Evolutionary conservation across 2,888 invertebrate genomes (phyloP), one percentile per base, ranked within the genome.

Genomic region (Heliconius sara): DNA sequence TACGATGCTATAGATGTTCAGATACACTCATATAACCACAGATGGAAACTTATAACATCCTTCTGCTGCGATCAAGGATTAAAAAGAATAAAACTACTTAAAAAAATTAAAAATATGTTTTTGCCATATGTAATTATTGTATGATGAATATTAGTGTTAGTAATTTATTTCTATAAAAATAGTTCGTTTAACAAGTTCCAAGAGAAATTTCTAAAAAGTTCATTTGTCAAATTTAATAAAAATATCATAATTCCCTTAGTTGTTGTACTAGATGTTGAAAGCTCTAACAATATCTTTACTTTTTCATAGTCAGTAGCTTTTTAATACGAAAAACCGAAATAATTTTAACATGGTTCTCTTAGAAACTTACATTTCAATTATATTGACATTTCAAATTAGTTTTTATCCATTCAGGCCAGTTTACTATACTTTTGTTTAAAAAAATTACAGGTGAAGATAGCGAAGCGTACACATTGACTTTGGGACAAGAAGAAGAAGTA

Each of bases 401-500:
- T 13, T 13, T 47, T 16, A 47, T 47, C 47, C 0, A 47, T 16
- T 16, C 47, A 47, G 4, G 4, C 4, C 16, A 4, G 1, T 13
- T 5, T 6, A 47, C 5, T 47, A 47, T 0, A 13, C 2, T 43
- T 43, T 43, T 47, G 16, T 19, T 19, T 5, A 2, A 6, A 57
- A 22, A 27, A 30, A 13, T 91, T 90, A 67, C 89, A 95, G 94
- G 91, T 70, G 91, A 91, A 80, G 95, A 89, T 85, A 91, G 91
- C 60, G 88, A 90, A 73, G 87, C 93, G 7, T 96, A 96, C 84
- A 93, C 95, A 0, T 86, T 96, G 10, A 96, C 96, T 30, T 91
- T 98, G 85, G 98, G 98, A 0, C 96, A 97, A 86, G 96, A 96
- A 77, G 96, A 97, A 79, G 98, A 98, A 88, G 96, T 99, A 47